Evolutionary conservation across 2,797 vertebrate species (phyloP).

Genomic region (Erethizon dorsatum): DNA sequence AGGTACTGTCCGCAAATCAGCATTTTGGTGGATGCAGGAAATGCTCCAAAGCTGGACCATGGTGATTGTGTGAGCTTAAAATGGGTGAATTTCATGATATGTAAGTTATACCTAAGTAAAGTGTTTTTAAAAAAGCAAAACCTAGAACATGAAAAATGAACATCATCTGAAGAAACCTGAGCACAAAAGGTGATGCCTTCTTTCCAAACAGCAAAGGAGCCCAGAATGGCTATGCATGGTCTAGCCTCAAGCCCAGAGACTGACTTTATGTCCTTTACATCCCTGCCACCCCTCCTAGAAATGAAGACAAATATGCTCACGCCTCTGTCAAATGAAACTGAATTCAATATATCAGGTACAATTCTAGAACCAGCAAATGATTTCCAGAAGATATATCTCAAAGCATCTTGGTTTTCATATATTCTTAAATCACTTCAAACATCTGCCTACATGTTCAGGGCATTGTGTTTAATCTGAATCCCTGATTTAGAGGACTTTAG

Average conservation of each 20-base stretch:
- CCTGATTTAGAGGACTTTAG: background rate
- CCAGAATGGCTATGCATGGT: background rate
- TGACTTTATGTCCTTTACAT: background rate
- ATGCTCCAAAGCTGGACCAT: conserved; percentile 6
- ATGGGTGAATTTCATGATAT: background rate
- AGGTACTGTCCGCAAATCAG: background rate
- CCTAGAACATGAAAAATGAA: background rate
- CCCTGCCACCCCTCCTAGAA: background rate
- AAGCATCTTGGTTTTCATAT: conserved; percentile 52
- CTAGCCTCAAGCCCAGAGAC: background rate
- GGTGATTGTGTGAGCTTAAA: background rate
- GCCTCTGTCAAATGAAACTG: background rate
- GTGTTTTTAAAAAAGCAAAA: background rate
- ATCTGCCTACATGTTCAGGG: background rate
- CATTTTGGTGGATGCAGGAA: background rate
- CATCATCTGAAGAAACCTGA: background rate
- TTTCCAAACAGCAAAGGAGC: background rate
- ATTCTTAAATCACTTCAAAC: conserved; percentile 51
- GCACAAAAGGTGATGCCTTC: background rate
- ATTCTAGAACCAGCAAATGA: background rate
- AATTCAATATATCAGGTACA: conserved; percentile 25
- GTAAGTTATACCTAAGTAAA: conserved; percentile 6
- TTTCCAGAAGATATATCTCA: conserved; percentile 19
- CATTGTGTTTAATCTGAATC: background rate
- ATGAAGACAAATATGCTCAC: background rate